Evolutionary conservation across 2,888 invertebrate species (phyloP), one percentile per base, ranked within the genome.

Genomic region (Scaptodrosophila latifasciaeformis): DNA sequence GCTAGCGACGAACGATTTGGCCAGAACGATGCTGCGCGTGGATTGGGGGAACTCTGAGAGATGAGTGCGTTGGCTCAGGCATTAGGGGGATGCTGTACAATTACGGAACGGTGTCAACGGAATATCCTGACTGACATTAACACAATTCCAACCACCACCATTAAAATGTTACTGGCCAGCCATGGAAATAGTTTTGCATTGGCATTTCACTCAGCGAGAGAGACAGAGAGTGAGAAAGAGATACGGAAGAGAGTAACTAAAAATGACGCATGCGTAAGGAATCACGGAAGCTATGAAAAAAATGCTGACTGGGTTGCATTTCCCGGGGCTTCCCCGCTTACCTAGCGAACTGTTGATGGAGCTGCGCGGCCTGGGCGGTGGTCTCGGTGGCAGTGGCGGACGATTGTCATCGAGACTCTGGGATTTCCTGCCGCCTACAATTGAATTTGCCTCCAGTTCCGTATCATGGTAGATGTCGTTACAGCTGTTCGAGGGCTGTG

Each of bases 301-400:
- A 37, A 37, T 37, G 37, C 17, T 17, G 2, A 17, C 37, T 37
- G 37, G 37, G 37, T 37, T 10, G 37, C 34, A 6, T 27, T 31
- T 9, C 5, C n/a, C 10, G 30, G 1, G 30, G 1, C 10, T 13
- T 21, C 12, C 9, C 13, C 44, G 46, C 75, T 79, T 54, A 83
- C 83, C 76, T 50, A 68, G 77, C 21, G 68, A 67, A n/a, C 76
- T 80, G 18, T 70, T 71, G 1, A 63, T 49, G 10, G 63, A 52
- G 43, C 65, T 74, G 30, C 80, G 66, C 9, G 83, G 81, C 7
- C 84, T 64, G 15, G 85, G 85, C 17, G 85, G 86, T 19, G 86
- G 86, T 30, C 86, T 72, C 31, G 86, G 86, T 15, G 86, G 86
- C 55, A 86, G 51, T 0, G 86, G 86, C 17, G 86, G 86, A 2